phyloP scores from a whole-genome alignment of 2,888 invertebrate species.

The Chymomyza procnemis region DNA sequence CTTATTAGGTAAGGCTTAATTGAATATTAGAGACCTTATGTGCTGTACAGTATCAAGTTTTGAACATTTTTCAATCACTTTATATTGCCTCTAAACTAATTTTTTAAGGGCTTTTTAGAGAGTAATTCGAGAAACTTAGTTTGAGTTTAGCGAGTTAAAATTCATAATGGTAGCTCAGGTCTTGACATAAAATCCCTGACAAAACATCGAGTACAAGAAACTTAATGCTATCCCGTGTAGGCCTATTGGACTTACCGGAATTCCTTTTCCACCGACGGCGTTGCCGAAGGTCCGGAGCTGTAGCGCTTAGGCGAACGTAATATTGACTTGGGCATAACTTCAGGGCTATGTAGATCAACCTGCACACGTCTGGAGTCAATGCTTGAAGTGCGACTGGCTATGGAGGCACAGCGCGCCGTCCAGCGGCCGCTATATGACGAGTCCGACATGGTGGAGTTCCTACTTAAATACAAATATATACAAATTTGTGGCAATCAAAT shows the following conservation, averaged over 20 bases:
- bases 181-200: too few species aligned
- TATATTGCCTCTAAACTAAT: too few species aligned
- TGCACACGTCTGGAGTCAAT: constrained; percentile 77
- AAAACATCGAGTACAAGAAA: too few species aligned
- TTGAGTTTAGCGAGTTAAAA: too few species aligned
- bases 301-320: constrained; percentile 76
- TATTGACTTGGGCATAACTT: constrained; percentile 74
- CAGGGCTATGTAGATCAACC: constrained; percentile 78
- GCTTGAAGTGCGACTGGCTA: constrained; percentile 77
- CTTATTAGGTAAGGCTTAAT: too few species aligned
- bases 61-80: too few species aligned
- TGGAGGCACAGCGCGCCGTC: constrained; percentile 75
- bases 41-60: too few species aligned
- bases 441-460: constrained; percentile 78
- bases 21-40: too few species aligned
- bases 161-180: too few species aligned
- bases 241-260: constrained; percentile 69
- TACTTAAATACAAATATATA: constrained; percentile 24
- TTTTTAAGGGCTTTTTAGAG: too few species aligned
- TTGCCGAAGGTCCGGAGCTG: constrained; percentile 75
- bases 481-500: background rate
- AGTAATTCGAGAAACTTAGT: too few species aligned
- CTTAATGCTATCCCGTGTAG: background rate
- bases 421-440: constrained; percentile 77
- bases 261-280: constrained; percentile 78